A percentile compares a stretch with the other conserved stretches of the same genome.
Evolutionary conservation across 1,140 invertebrate species (phyloP).

Genomic region (Calephelis virginiensis): DNA sequence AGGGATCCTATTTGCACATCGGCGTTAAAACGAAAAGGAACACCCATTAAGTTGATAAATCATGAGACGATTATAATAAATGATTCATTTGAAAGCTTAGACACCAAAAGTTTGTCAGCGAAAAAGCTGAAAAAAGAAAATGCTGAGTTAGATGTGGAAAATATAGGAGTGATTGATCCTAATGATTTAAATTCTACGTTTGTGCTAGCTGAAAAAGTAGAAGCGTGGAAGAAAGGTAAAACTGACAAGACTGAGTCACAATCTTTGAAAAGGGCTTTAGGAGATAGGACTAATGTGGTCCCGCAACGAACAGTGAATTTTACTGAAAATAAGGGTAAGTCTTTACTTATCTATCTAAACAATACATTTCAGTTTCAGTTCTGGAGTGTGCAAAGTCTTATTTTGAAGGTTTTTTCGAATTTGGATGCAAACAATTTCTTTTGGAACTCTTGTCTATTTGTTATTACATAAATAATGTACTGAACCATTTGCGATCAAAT

Average conservation of each 20-base stretch:
- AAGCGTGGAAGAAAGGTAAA: slow-evolving; percentile 48
- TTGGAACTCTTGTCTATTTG: no score
- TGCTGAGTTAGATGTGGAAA: slow-evolving; percentile 40
- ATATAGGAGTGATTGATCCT: slow-evolving; percentile 51
- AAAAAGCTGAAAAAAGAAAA: slow-evolving; percentile 58
- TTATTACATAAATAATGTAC: no score
- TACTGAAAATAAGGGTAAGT: slow-evolving; percentile 55
- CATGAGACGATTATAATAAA: slow-evolving; percentile 70
- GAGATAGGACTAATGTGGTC: slow-evolving; percentile 55
- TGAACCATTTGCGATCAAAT: no score
- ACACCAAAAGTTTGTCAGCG: slow-evolving; percentile 50
- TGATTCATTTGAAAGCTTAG: slow-evolving; percentile 60
- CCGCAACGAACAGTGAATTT: slow-evolving; percentile 45
- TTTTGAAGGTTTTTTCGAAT: no score
- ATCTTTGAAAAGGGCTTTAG: slow-evolving; percentile 43
- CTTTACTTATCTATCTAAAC: not conserved
- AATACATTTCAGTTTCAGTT: no score
- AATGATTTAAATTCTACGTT: slow-evolving; percentile 72
- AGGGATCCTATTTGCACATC: slow-evolving; percentile 34
- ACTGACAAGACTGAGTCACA: slow-evolving; percentile 38
- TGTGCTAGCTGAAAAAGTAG: slow-evolving; percentile 58
- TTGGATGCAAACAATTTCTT: no score
- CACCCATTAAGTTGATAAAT: slow-evolving; percentile 57
- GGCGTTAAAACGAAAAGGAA: slow-evolving; percentile 58
- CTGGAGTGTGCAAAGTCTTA: no score